These are phyloP conservation scores for Stratiomys singularior DNA, from an alignment of 2,888 invertebrate species.

Conservation along the genomic window DNA sequence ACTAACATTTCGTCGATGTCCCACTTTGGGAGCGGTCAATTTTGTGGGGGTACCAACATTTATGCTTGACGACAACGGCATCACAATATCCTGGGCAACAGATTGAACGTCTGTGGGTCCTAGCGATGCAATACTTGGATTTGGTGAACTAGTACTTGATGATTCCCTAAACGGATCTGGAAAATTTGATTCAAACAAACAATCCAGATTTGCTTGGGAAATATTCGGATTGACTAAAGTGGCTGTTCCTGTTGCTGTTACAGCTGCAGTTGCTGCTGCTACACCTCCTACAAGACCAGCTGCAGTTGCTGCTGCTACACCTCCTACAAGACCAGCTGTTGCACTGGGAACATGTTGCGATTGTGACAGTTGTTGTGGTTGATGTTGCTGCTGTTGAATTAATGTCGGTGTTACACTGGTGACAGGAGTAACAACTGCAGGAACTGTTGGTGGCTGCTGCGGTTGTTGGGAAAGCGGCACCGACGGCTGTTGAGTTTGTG, in stretches of 20 bases:
- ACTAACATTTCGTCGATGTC: constrained; percentile 83
- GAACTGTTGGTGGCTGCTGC: constrained; percentile 13
- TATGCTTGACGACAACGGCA: constrained; percentile 47
- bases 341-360: constrained; percentile 23
- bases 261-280: background rate
- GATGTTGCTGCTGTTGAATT: background rate
- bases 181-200: constrained; percentile 74
- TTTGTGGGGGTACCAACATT: constrained; percentile 59
- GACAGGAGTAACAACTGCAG: background rate
- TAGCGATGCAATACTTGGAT: constrained; percentile 30
- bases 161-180: constrained; percentile 77
- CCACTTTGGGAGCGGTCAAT: constrained; percentile 62
- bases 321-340: too few species aligned
- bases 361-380: constrained; percentile 33
- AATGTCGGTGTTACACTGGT: background rate
- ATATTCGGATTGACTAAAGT: constrained; percentile 43
- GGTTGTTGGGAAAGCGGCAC: constrained; percentile 48
- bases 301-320: constrained; percentile 14
- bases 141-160: constrained; percentile 18
- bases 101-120: constrained; percentile 54
- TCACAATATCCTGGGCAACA: constrained; percentile 52
- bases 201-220: constrained; percentile 66
- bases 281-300: constrained; percentile 7
- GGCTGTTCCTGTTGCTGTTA: background rate
- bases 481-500: constrained; percentile 53